Base-by-base conservation (phyloP, 2,113 vertebrate species). In the Hirundichthys speculiger region DNA sequence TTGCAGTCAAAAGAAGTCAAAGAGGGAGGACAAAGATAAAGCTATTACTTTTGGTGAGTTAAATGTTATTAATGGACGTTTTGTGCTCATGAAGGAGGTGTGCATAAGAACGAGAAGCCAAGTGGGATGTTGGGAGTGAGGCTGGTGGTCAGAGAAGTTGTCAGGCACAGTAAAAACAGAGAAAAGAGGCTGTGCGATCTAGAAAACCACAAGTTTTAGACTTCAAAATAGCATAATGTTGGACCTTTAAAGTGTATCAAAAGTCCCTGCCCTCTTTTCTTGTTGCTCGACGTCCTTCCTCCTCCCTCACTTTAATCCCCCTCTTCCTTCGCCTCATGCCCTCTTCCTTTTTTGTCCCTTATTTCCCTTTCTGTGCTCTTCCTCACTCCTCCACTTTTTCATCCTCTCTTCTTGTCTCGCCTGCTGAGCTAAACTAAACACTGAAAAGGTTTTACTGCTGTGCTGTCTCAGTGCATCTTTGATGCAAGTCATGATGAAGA, bases 401-500 rank as follows among this genome's bases (percentile, higher is more conserved):
- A 9, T 60, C 42, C 19, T 50, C n/a, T 53, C 39, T 38, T 11
- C 34, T 15, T 6, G 19, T 24, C 61, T 48, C 3, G 1, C 45
- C 19, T 10, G 27, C 38, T 8, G 46, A 58, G 58, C 54, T n/a
- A 34, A 77, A 69, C 60, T 11, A 41, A 76, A 70, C 41, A 18
- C 4, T 41, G 63, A 69, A 74, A 77, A 60, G 57, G 47, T 62
- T 77, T 84, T 69, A 38, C 56, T 30, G 73, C 79, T 64, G 58
- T 42, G 66, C 73, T 53, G 75, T 74, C 66, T 82, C 64, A 9
- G 58, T 63, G 59, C 69, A 56, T 79, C 62, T 69, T 64, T 68
- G 66, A 83, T 75, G 73, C 74, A 59, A 53, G 56, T 67, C 57
- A 62, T 71, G 72, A 74, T 71, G 75, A 66, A 51, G 52, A 52